Base-by-base conservation (phyloP, 1,140 invertebrate genomes). In the Listronotus oregonensis region DNA sequence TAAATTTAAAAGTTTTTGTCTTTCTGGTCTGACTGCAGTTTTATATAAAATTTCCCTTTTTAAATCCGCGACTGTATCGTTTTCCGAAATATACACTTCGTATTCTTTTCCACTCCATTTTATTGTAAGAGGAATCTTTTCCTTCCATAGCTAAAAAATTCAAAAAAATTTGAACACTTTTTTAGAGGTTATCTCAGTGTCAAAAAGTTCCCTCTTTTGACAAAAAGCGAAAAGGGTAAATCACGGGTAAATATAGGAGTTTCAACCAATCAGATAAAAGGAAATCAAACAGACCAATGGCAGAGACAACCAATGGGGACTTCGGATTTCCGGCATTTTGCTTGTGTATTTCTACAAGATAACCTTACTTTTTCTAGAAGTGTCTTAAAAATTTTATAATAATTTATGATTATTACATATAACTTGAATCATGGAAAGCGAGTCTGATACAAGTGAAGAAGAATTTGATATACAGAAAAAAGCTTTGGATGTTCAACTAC, bases 31-130 rank as follows among this genome's bases (percentile, higher is more conserved):
- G 9, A 96, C 94, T 21, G 89, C 88, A 44, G 94, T 97, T 75
- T 89, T 83, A 77, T 87, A 86, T 74, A 90, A 85, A 67, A 96
- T 93, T 27, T 84, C 83, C 68, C 87, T 83, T 81, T 97, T 97
- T 44, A 96, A 80, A 75, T 88, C 85, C 9, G 82, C 83, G 0
- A 94, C 89, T 0, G 90, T 92, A 71, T 93, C 90, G 42, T 84
- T 86, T 64, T 86, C 86, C 49, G 80, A 82, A 71, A 90, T 81
- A 68, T 86, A 87, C 49, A 96, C 85, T 71, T 86, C 84, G 77
- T 89, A 93, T 75, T 95, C 93, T 74, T 93, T 90, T 32, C 93
- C 94, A 77, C 88, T 90, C 95, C 95, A 98, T 85, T 97, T 97
- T 4, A 97, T 55, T 60, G 55, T 66, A 86, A 69, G 87, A 85